Evolutionary conservation across 2,888 invertebrate genomes (phyloP), one percentile per base, ranked within the genome.

Genomic region (Trichacis sp.): DNA sequence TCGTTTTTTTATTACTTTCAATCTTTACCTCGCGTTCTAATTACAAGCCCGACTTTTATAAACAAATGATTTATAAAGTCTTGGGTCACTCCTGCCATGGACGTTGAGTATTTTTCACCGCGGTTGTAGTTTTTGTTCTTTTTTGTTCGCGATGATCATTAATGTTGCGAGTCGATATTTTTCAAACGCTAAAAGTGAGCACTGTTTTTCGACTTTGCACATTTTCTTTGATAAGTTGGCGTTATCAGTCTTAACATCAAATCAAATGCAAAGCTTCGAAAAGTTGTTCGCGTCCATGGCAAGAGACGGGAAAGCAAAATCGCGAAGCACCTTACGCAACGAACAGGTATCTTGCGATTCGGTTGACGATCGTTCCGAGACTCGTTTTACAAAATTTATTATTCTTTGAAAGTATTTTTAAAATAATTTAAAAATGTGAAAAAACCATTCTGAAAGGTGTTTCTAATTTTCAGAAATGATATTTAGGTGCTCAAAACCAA

Each of bases 211-310:
- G 15, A 17, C 17, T 43, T 49, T 51, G 51, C 55, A 29, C 40
- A 40, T 47, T 40, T 57, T 45, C 36, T 46, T 18, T 46, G 15
- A 18, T 46, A 45, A 47, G 48, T 69, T 66, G 63, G 64, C 65
- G 52, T 64, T 55, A 78, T 80, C 80, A 80, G 80, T 80, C 80
- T 80, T 80, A 72, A 74, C 72, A 68, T 77, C 72, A 74, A 78
- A 77, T 76, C 77, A 78, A 79, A 78, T 75, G 68, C 64, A 77
- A 76, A 78, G 74, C 77, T 74, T 80, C 78, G 4, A 24, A 71
- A 68, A 73, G 64, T 70, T 71, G 50, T 75, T 75, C 76, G 24
- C 73, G 79, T 77, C 76, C 79, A 78, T 77, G 78, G 75, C 76
- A 78, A 69, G 70, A 75, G 77, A 74, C 74, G 62, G 46, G 58